Evolutionary conservation across 2,888 invertebrate genomes (phyloP), one percentile per base, ranked within the genome.

Genomic region (Darwinula stevensoni): DNA sequence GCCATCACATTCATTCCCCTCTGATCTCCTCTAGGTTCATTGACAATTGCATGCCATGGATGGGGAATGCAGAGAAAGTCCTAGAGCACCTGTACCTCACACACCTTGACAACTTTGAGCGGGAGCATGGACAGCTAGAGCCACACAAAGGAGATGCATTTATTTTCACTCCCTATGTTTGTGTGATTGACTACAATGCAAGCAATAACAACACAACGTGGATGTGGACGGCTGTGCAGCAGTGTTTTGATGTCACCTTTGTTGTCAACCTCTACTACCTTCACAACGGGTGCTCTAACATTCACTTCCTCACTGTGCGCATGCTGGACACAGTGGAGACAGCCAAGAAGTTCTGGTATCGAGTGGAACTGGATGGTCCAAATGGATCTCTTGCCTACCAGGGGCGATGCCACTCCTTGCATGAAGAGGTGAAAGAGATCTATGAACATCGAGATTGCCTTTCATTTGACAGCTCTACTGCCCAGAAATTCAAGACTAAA

Each of bases 391-490:
- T 28, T 28, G n/a, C 11, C 11, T 28, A 28, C 14, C 11, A 5
- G 6, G 28, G 28, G 13, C 6, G 14, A 6, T 28, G 28, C 13
- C 28, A 28, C 13, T 28, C 28, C 5, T 13, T 28, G 9, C 28
- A 28, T 14, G 28, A 28, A 13, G 28, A 28, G 9, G 14, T 28
- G 9, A n/a, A 13, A 13, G 28, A 28, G 14, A 28, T 28, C 14
- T 28, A 28, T 14, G 28, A 28, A 6, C 6, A 13, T 14, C 28
- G 28, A 28, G 28, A 28, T 28, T 28, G 28, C 13, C 13, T 28
- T 6, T 14, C n/a, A 5, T 28, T 28, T 28, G 28, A 28, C 14
- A 13, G 11, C 9, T 6, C 5, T 14, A 28, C 28, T 13, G 28
- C 28, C 6, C 12, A 11, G 5, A 6, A 13, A 28, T 28, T 28